Evolutionary conservation across 2,888 invertebrate genomes (phyloP), one percentile per base, ranked within the genome.

Genomic region (Osedax frankpressi): DNA sequence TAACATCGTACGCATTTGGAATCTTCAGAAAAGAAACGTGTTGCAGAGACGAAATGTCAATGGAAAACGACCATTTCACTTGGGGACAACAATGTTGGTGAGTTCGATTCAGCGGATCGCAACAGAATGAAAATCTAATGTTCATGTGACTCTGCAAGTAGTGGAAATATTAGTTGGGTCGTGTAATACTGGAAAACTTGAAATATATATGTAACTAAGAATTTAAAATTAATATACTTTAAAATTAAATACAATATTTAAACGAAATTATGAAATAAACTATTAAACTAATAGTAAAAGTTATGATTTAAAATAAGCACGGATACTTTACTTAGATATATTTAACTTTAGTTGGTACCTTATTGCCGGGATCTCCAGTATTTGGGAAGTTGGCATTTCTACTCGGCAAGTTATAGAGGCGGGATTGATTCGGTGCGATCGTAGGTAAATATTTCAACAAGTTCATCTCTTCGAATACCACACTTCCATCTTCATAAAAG

Each of bases 331-430:
- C n/a, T n/a, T n/a, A n/a, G n/a, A n/a, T n/a, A n/a, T n/a, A n/a
- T n/a, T n/a, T n/a, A n/a, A n/a, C n/a, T n/a, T n/a, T n/a, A n/a
- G n/a, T n/a, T n/a, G n/a, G n/a, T 44, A 44, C 44, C 44, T 19
- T 44, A 19, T 6, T 44, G 11, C 19, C 19, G 19, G 44, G 6
- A 6, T 44, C 44, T 44, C 44, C 44, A 44, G 11, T 44, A 19
- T 44, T 44, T 6, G 44, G 44, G 44, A 44, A 44, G 44, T 44
- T 44, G 44, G 19, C 19, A 44, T 44, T 44, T 19, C 19, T 44
- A 19, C 44, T 44, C 11, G 44, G 44, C 44, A 90, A 89, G 0
- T 90, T 89, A 83, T 92, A 93, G 83, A 90, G 89, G 30, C 86
- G 85, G 30, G 85, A 85, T 1, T 86, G 82, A 2, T 85, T 84